phyloP scores from a whole-genome alignment of 2,797 vertebrate species.

The Mionectes olivaceus region DNA sequence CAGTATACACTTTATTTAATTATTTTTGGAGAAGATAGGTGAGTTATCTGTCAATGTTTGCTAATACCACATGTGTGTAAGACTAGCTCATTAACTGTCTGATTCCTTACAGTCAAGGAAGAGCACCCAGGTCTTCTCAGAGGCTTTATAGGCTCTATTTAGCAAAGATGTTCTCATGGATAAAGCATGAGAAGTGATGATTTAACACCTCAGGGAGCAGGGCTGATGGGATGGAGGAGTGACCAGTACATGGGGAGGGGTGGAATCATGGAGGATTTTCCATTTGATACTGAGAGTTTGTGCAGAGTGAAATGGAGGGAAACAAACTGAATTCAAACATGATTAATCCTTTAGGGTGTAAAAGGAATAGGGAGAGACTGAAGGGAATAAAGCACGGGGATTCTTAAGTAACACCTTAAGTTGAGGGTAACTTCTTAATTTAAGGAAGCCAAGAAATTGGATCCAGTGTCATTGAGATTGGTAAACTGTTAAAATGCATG shows the following conservation, averaged over 20 bases:
- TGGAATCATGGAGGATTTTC: neutral
- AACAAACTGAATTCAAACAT: neutral
- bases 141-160: neutral
- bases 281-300: neutral
- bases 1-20: neutral
- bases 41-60: neutral
- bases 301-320: neutral
- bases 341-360: neutral
- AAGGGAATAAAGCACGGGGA: neutral
- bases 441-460: neutral
- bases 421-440: neutral
- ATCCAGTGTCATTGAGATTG: neutral
- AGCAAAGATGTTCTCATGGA: neutral
- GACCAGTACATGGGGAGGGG: neutral
- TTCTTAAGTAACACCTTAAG: neutral
- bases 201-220: neutral
- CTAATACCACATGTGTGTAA: neutral
- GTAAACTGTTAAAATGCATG: neutral
- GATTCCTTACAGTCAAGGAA: neutral
- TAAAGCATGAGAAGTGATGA: neutral
- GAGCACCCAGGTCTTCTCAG: neutral
- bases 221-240: neutral
- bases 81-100: neutral
- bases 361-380: neutral
- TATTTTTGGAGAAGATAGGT: neutral